Evolutionary conservation across 2,888 invertebrate species (phyloP).

Genomic region (Harmothoe impar): DNA sequence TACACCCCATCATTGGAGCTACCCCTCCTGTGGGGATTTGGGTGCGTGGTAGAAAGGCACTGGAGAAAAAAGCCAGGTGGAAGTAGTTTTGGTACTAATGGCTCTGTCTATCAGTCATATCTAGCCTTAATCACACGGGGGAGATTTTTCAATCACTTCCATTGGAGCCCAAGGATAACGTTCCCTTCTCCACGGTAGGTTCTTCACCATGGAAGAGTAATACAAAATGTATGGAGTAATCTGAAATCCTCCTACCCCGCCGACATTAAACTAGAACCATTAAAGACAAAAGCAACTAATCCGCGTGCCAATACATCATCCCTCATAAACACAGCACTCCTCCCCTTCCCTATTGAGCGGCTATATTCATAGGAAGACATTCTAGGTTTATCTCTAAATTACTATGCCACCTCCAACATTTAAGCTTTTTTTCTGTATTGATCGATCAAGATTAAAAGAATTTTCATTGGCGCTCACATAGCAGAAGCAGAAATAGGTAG

Average conservation of each 20-base stretch:
- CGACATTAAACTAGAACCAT: background rate
- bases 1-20: background rate
- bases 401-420: background rate
- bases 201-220: background rate
- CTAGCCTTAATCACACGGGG: background rate
- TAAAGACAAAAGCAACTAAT: conserved; percentile 7
- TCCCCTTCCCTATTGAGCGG: background rate
- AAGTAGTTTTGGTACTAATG: background rate
- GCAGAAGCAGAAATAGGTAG: conserved; percentile 1
- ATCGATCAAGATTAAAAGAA: background rate
- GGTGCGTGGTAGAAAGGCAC: too few species aligned
- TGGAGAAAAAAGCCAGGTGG: background rate
- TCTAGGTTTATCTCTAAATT: background rate
- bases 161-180: too few species aligned
- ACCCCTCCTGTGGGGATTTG: background rate
- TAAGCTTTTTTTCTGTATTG: background rate
- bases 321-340: background rate
- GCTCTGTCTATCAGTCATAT: background rate
- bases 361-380: background rate
- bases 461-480: too few species aligned
- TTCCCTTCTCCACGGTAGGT: too few species aligned
- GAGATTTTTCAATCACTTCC: too few species aligned
- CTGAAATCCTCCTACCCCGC: background rate
- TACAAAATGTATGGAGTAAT: conserved; percentile 14
- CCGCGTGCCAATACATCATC: background rate